These are phyloP conservation scores for Celastrina argiolus DNA, from an alignment of 2,888 invertebrate species.

Conservation along the genomic window DNA sequence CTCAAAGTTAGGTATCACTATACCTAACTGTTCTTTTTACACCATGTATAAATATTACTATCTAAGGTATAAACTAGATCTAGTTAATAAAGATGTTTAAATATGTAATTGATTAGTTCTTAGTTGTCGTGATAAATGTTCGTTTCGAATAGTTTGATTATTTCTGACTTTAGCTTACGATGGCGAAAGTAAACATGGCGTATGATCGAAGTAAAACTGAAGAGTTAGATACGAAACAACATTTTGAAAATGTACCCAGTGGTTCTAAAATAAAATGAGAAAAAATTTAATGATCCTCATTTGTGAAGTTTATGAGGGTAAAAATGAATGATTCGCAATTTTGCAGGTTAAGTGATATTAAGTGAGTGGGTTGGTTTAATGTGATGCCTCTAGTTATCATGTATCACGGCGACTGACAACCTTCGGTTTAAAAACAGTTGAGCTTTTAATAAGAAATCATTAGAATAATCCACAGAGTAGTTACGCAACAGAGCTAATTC, in stretches of 20 bases:
- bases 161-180: too few species aligned
- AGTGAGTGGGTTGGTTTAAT: conserved; percentile 56
- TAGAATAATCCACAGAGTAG: conserved; percentile 53
- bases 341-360: conserved; percentile 30
- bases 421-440: conserved; percentile 49
- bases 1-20: too few species aligned
- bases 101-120: too few species aligned
- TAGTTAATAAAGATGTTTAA: too few species aligned
- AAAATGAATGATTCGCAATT: conserved; percentile 35
- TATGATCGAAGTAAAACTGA: too few species aligned
- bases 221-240: too few species aligned
- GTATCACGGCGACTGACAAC: conserved; percentile 61
- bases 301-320: not conserved
- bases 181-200: too few species aligned
- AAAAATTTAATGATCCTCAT: not conserved
- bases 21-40: too few species aligned
- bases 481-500: conserved; percentile 30
- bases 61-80: too few species aligned
- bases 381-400: conserved; percentile 70
- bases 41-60: too few species aligned
- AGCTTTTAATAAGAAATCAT: conserved; percentile 64
- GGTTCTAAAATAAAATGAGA: not conserved
- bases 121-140: too few species aligned
- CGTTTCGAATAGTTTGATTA: too few species aligned
- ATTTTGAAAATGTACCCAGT: not conserved